A percentile compares a stretch with the other conserved stretches of the same genome.
Evolutionary conservation across 2,113 vertebrate genomes (phyloP).

Genomic region (Trematocara stigmaticum): DNA sequence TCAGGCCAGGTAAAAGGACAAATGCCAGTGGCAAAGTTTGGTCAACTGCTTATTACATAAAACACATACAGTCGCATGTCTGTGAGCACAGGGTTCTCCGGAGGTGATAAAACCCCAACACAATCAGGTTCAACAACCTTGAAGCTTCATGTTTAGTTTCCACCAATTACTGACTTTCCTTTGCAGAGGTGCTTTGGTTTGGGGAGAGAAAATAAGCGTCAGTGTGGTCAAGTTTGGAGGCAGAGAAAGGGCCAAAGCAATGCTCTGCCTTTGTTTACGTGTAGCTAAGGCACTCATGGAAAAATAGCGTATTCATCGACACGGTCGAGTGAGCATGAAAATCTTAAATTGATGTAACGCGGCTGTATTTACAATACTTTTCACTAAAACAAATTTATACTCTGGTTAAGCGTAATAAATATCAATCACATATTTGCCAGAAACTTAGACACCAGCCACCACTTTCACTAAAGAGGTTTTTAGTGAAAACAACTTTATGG

Average conservation of each 20-base stretch:
- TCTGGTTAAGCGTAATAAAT: neutral
- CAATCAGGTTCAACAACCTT: neutral
- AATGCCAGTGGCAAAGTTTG: neutral
- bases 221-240: neutral
- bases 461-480: neutral
- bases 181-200: neutral
- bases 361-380: neutral
- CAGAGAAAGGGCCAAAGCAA: neutral
- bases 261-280: neutral
- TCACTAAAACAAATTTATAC: neutral
- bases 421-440: neutral
- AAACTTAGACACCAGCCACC: neutral
- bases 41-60: neutral
- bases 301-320: neutral
- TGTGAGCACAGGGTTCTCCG: neutral
- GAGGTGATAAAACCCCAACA: neutral
- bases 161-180: neutral
- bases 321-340: neutral
- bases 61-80: neutral
- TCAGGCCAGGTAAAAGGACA: neutral
- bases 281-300: neutral
- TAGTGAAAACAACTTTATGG: conserved; percentile 12
- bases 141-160: neutral
- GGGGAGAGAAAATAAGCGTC: neutral
- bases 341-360: neutral